phyloP scores from a whole-genome alignment of 2,113 vertebrate species.

The Phoxinus phoxinus region DNA sequence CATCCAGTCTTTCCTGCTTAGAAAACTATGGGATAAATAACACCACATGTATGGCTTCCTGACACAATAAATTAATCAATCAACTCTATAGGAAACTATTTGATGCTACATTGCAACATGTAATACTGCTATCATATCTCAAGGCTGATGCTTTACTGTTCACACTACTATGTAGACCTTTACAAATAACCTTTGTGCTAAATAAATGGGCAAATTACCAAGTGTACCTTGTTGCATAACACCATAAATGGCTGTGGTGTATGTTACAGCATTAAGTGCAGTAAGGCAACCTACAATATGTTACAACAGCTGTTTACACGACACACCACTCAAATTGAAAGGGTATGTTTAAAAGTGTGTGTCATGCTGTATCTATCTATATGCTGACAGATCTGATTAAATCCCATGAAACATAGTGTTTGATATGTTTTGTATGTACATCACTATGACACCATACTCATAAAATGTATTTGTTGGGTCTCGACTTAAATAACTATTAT shows the following conservation, averaged over 20 bases:
- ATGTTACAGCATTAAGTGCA: slow-evolving; percentile 12
- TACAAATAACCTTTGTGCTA: not conserved
- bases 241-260: slow-evolving; percentile 43
- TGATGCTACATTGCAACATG: slow-evolving; percentile 21
- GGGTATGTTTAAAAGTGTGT: slow-evolving; percentile 19
- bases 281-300: slow-evolving; percentile 16
- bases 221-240: slow-evolving; percentile 8
- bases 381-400: not conserved
- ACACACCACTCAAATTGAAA: slow-evolving; percentile 34
- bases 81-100: slow-evolving; percentile 20
- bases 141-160: slow-evolving; percentile 1
- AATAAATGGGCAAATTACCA: slow-evolving; percentile 30
- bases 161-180: not conserved
- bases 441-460: not conserved
- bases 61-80: not conserved
- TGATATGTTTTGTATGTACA: not conserved
- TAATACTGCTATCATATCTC: slow-evolving; percentile 22
- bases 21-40: slow-evolving; percentile 38
- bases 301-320: slow-evolving; percentile 14
- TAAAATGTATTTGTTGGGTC: not conserved
- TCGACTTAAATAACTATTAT: not conserved
- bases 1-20: slow-evolving; percentile 21
- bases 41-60: not conserved
- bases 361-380: not conserved
- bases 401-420: not conserved